Evolutionary conservation across 2,888 invertebrate species (phyloP).

Genomic region (Leucoma salicis): DNA sequence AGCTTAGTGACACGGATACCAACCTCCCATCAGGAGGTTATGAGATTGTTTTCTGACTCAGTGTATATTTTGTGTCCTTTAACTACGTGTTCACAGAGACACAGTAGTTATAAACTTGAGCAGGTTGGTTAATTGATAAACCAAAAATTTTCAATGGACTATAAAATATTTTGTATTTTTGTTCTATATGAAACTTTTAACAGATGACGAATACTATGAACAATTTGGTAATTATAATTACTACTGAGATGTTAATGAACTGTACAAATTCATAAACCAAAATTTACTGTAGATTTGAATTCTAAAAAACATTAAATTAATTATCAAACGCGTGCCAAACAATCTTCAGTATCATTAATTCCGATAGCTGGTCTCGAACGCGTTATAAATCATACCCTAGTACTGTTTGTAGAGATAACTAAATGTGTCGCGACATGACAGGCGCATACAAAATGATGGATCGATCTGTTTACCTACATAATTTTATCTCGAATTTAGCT

Average conservation of each 20-base stretch:
- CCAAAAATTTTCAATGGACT: no score
- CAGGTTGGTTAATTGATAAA: no score
- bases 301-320: constrained; percentile 30
- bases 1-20: no score
- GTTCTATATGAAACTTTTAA: no score
- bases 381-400: constrained; percentile 31
- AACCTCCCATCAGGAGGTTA: no score
- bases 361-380: constrained; percentile 12
- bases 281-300: constrained; percentile 11
- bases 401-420: constrained; percentile 32
- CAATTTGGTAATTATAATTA: constrained; percentile 1
- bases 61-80: no score
- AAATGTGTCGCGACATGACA: constrained; percentile 39
- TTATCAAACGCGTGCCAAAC: constrained; percentile 38
- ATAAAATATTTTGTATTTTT: no score
- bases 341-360: constrained; percentile 12
- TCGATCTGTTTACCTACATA: constrained; percentile 46
- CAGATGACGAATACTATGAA: no score
- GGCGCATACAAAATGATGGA: constrained; percentile 46
- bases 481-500: constrained; percentile 54
- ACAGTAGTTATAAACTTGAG: no score
- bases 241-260: constrained; percentile 8
- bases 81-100: no score
- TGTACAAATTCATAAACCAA: constrained; percentile 6
- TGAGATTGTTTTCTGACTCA: no score